Evolutionary conservation across 2,797 vertebrate species (phyloP).

Genomic region (Scyliorhinus canicula): DNA sequence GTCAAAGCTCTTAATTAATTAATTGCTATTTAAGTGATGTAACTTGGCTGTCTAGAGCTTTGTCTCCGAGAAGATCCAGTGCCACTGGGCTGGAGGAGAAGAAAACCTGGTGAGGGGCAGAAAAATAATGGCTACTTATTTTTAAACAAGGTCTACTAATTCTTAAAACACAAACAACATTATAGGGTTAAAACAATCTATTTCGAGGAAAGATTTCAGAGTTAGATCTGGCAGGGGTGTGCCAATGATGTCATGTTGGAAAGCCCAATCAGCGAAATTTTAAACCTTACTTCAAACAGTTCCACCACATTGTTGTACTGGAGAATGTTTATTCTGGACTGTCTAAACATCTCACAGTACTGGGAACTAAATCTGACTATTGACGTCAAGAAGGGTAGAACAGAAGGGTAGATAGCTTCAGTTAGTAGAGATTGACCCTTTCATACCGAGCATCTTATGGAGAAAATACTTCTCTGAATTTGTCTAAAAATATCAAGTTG

Average conservation of each 20-base stretch:
- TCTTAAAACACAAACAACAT: not conserved
- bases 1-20: not conserved
- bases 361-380: not conserved
- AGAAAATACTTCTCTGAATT: not conserved
- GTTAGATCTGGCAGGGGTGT: not conserved
- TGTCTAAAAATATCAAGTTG: not conserved
- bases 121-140: not conserved
- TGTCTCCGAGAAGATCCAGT: not conserved
- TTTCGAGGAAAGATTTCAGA: not conserved
- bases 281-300: not conserved
- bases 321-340: slow-evolving; percentile 15
- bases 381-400: slow-evolving; percentile 15
- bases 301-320: slow-evolving; percentile 5
- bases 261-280: not conserved
- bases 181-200: not conserved
- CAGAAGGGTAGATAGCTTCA: slow-evolving; percentile 16
- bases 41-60: not conserved
- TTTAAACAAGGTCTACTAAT: not conserved
- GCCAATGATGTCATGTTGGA: slow-evolving; percentile 23
- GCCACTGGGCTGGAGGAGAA: not conserved
- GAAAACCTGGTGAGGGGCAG: not conserved
- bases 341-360: slow-evolving; percentile 24
- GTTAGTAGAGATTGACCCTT: not conserved
- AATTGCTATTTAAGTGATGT: not conserved
- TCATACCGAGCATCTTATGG: not conserved